These are phyloP conservation scores for Serripes groenlandicus DNA, from an alignment of 2,888 invertebrate genomes.

Conservation along the genomic window DNA sequence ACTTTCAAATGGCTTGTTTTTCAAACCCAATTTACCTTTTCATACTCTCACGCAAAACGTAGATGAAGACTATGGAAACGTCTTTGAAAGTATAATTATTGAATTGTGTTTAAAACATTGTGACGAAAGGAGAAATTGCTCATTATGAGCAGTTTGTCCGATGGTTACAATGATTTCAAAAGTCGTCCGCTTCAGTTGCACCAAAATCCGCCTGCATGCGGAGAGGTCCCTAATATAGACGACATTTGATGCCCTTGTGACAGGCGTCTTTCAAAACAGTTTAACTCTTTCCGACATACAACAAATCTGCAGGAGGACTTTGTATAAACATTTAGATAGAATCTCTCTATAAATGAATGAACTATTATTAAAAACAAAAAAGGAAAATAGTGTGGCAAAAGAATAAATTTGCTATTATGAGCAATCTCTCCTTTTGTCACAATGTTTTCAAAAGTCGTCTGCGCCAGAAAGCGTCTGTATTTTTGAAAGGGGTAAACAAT, in stretches of 20 bases:
- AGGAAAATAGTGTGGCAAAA: background rate
- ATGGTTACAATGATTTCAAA: background rate
- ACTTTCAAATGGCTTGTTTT: no score
- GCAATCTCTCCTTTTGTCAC: background rate
- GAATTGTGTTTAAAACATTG: background rate
- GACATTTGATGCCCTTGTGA: background rate
- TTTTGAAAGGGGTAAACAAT: no score
- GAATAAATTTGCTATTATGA: background rate
- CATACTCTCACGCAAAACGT: no score
- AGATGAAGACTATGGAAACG: no score
- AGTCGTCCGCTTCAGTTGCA: background rate
- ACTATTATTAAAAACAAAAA: background rate
- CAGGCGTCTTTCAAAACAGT: background rate
- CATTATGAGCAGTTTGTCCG: background rate
- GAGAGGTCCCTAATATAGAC: background rate
- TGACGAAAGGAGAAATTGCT: background rate
- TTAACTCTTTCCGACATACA: no score
- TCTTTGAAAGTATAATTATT: background rate
- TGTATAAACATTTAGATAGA: background rate
- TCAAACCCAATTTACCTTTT: no score
- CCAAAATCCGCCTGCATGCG: background rate
- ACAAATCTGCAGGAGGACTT: background rate
- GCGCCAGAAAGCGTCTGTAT: no score
- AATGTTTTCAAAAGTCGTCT: no score
- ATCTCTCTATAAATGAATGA: no score